A percentile compares a stretch with the other conserved stretches of the same genome.
These are phyloP conservation scores for Isotomurus palustris DNA, from an alignment of 2,888 invertebrate species.

Conservation along the genomic window DNA sequence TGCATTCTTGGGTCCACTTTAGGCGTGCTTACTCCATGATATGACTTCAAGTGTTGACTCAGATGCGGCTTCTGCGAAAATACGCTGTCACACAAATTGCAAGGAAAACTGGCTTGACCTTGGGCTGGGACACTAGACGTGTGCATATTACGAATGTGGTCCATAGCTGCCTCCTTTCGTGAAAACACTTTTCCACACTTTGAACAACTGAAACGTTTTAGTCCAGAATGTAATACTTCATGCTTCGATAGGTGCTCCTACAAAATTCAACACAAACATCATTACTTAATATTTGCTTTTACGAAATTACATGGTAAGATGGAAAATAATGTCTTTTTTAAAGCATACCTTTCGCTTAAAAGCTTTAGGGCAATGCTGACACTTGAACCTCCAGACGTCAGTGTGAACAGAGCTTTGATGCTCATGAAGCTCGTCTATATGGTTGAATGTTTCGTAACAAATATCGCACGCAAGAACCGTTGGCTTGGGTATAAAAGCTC, in stretches of 20 bases:
- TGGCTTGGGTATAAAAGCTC: slow-evolving; percentile 38
- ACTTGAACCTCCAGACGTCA: slow-evolving; percentile 38
- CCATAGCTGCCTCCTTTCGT: slow-evolving; percentile 39
- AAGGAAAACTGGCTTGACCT: slow-evolving; percentile 22
- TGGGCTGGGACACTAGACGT: slow-evolving; percentile 9
- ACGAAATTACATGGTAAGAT: neutral
- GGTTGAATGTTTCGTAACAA: slow-evolving; percentile 36
- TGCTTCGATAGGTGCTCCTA: slow-evolving; percentile 42
- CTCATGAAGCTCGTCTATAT: slow-evolving; percentile 33
- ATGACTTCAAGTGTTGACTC: slow-evolving; percentile 33
- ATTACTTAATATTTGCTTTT: neutral
- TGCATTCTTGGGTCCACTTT: too few relatives aligned
- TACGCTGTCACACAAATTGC: slow-evolving; percentile 39
- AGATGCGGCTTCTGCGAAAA: slow-evolving; percentile 34
- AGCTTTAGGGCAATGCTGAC: slow-evolving; percentile 40
- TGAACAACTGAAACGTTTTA: slow-evolving; percentile 33
- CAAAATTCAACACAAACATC: neutral
- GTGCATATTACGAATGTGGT: slow-evolving; percentile 38
- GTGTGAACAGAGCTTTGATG: slow-evolving; percentile 39
- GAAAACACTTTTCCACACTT: slow-evolving; percentile 39
- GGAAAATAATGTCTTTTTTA: neutral
- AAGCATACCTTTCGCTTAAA: slow-evolving; percentile 36
- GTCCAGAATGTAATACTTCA: slow-evolving; percentile 38
- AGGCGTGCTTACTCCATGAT: slow-evolving; percentile 26
- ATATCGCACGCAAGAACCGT: slow-evolving; percentile 41